These are phyloP conservation scores for Fratercula arctica DNA, from an alignment of 2,797 vertebrate species.

Conservation along the genomic window DNA sequence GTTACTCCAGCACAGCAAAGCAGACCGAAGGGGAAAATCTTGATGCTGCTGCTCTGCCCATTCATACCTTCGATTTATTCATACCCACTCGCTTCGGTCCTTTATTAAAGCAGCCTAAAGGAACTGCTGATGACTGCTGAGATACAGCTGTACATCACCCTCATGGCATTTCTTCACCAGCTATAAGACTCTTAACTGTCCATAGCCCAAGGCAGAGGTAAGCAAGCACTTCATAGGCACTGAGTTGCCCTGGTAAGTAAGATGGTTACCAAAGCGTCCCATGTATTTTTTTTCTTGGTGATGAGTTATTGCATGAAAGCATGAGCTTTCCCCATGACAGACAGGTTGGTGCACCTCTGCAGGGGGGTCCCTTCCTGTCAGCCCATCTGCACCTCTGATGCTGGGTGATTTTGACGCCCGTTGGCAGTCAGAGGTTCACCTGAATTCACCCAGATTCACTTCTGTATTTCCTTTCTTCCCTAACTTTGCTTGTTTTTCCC, in stretches of 20 bases:
- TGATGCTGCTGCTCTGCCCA: neutral
- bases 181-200: neutral
- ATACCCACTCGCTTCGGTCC: neutral
- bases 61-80: neutral
- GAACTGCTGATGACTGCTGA: neutral
- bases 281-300: neutral
- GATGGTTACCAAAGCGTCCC: neutral
- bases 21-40: neutral
- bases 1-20: neutral
- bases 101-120: neutral
- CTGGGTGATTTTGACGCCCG: neutral
- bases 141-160: neutral
- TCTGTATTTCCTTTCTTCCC: neutral
- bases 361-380: neutral
- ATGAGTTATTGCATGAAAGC: neutral
- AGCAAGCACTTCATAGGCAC: neutral
- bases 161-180: neutral
- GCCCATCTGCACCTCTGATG: rapidly evolving
- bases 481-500: neutral
- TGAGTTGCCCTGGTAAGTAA: neutral
- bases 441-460: neutral
- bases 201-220: neutral
- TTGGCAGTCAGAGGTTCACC: neutral
- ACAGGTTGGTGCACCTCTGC: neutral
- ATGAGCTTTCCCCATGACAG: neutral